Evolutionary conservation across 2,888 invertebrate genomes (phyloP), one percentile per base, ranked within the genome.

Genomic region (Orchestes rusci): DNA sequence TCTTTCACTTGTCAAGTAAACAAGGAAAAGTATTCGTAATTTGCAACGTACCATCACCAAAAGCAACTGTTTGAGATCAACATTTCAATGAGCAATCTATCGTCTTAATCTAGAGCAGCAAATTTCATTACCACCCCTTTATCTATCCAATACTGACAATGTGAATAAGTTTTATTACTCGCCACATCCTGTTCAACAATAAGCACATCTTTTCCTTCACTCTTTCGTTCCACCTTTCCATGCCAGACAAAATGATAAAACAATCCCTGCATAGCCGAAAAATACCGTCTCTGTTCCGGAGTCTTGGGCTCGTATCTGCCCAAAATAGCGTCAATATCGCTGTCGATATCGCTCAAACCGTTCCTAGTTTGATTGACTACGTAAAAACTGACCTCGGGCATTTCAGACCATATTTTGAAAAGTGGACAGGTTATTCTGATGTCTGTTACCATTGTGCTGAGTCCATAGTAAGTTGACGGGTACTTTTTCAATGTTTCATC

Each of bases 221-320:
- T 16, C 43, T 77, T 77, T 4, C 76, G 74, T n/a, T 79, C 76
- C 43, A 85, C 70, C 52, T 74, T 76, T n/a, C 85, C 88, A 53
- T 83, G 79, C 74, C 82, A 79, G 2, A 88, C 85, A 58, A 78
- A 91, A 57, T 84, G 79, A 66, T 87, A 88, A 67, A 91, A 91
- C 19, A 88, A 67, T 52, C 82, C 80, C 60, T 88, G 87, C 74
- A 90, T 84, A 8, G 87, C 82, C 1, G 82, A 76, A 54, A 84
- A 77, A 61, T 80, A 89, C 13, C 83, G 73, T 30, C 82, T 75
- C 61, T 87, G 85, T 56, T 83, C 82, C 0, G 81, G 78, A 28
- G 79, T 79, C 55, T 77, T 78, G 0, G 83, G 80, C 47, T 81
- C 79, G 56, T 83, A 86, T 28, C 58, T 75, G 4, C 52, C 54